Base-by-base conservation (phyloP, 2,113 vertebrate genomes). In the Prunella fulvescens region DNA sequence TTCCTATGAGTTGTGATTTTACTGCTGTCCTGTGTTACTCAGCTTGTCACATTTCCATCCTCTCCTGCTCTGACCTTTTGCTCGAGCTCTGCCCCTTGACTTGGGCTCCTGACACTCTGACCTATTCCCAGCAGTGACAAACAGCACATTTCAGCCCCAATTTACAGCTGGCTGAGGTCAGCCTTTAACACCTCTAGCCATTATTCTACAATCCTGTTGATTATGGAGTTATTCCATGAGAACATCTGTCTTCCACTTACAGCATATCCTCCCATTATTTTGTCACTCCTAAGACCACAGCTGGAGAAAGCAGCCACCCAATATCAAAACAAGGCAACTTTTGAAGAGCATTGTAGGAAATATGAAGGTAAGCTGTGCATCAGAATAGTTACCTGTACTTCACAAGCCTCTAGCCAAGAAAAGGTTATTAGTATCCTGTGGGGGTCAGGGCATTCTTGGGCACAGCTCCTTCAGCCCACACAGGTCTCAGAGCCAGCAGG, bases 381-480 rank as follows among this genome's bases (percentile, higher is more conserved):
- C 48, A 51, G 44, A 67, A 20, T 0, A 40, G 25, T 4, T 23
- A 22, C 20, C 65, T 1, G 2, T n/a, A 19, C 35, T 64, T 73
- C 60, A 48, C 37, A 54, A 37, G 7, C 4, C 42, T 50, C 37
- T 23, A 48, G 33, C 62, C 45, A 58, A 77, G 35, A 24, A 24
- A 13, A 56, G 33, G 58, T 58, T 35, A 12, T 14, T 19, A 8
- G 33, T 19, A 14, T 44, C 48, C 79, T 25, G 45, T 37, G 45
- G 44, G 35, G 44, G 57, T 35, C 3, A 6, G 74, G 70, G 25
- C 9, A 1, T 48, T 28, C 17, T 48, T 2, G 0, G 4, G 51
- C 39, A 62, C 42, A 73, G 33, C 78, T 37, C 26, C 2, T 35
- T 24, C 65, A 53, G 40, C 44, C 22, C 58, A 14, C 0, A 0